A percentile compares a stretch with the other conserved stretches of the same genome.
Evolutionary conservation across 1,140 invertebrate genomes (phyloP).

Genomic region (Uloborus diversus): DNA sequence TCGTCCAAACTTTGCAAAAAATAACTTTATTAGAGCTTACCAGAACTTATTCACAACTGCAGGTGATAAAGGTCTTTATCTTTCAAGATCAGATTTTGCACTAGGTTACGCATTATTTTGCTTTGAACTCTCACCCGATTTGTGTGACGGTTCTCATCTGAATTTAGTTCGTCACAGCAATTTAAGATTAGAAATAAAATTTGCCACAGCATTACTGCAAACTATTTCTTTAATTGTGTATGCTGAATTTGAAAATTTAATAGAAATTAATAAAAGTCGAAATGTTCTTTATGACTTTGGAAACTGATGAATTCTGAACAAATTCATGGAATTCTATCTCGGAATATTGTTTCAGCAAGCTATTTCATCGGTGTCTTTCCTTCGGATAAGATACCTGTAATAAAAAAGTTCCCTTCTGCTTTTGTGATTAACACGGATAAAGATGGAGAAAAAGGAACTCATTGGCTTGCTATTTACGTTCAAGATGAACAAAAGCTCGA

Average conservation of each 20-base stretch:
- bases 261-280: background rate
- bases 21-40: conserved; percentile 3
- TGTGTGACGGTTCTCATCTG: background rate
- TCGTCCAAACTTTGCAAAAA: background rate
- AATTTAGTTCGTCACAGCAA: background rate
- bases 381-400: background rate
- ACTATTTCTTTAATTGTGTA: background rate
- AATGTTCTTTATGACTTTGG: conserved; percentile 6
- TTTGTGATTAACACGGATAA: background rate
- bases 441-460: background rate
- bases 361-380: background rate
- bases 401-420: background rate
- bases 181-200: conserved; percentile 7
- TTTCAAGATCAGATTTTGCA: conserved; percentile 12
- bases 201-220: background rate
- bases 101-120: background rate
- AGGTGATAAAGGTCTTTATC: background rate
- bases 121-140: no score
- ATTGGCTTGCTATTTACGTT: background rate
- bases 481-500: background rate
- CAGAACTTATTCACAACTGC: background rate
- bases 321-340: background rate
- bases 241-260: conserved; percentile 7
- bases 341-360: background rate
- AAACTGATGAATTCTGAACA: background rate